A percentile compares a stretch with the other conserved stretches of the same genome.
These are phyloP conservation scores for Zoroaster sp. DNA, from an alignment of 53 echinoderm and acorn worm species.

Conservation along the genomic window DNA sequence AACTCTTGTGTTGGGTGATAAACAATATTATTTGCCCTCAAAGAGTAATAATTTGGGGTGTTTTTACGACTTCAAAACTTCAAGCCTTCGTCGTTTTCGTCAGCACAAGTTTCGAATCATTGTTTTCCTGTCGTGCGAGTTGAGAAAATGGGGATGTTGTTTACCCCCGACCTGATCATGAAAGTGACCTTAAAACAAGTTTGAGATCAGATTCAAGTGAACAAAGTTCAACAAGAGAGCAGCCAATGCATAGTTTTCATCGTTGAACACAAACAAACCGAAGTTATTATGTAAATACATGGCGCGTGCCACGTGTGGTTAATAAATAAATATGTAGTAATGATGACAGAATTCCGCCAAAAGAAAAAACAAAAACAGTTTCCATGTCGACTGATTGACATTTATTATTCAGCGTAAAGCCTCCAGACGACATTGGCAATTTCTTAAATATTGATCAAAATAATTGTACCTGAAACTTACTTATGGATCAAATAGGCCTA, in stretches of 20 bases:
- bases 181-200: neutral
- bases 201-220: neutral
- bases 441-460: too few relatives aligned
- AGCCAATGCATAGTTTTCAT: neutral
- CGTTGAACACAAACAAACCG: constrained; percentile 14
- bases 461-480: too few relatives aligned
- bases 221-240: neutral
- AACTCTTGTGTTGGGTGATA: too few relatives aligned
- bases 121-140: too few relatives aligned
- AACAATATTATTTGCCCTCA: too few relatives aligned
- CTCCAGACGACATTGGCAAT: neutral
- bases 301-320: constrained; percentile 13
- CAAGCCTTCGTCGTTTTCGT: too few relatives aligned
- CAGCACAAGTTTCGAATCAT: too few relatives aligned
- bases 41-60: too few relatives aligned
- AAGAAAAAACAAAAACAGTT: neutral
- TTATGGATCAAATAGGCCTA: too few relatives aligned
- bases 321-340: constrained; percentile 19
- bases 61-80: too few relatives aligned
- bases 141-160: too few relatives aligned
- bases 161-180: too few relatives aligned
- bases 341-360: neutral
- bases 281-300: constrained; percentile 22
- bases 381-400: neutral
- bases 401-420: neutral